Base-by-base conservation (phyloP, 2,888 invertebrate genomes). In the Eristalinus sepulchralis region DNA sequence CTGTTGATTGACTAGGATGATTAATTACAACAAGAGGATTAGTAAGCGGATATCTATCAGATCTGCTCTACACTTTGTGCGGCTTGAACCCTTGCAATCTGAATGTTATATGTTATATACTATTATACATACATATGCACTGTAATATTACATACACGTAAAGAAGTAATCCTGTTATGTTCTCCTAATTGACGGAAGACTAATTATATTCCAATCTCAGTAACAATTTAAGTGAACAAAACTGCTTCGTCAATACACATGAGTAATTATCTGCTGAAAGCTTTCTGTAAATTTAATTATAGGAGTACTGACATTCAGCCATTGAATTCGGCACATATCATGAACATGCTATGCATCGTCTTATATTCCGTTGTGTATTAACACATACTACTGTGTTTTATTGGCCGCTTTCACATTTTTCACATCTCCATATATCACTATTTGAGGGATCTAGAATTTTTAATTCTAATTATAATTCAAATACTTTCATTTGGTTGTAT, bases 11-110 rank as follows among this genome's bases (percentile, higher is more conserved):
- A 22, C 36, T 63, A 6, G 22, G 57, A 33, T 78, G 39, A 68
- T 77, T 77, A 77, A 77, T 77, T 68, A 62, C 27, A 22, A 53
- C 60, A 60, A 11, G 34, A 24, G 53, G 60, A 68, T 76, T 62
- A 62, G 53, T 22, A 13, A 68, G 55, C 53, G 17, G 55, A 53
- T 62, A 36, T 53, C 62, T 76, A 24, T 53, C 20, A 55, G 39
- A 57, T 59, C 22, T 47, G 2, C n/a, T 31, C 62, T 13, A 53
- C 31, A 78, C 36, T 66, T 13, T 53, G 36, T 8, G 53, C 20
- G 39, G 13, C 60, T 53, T 10, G 34, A 34, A 34, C 1, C 10
- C 34, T 60, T 60, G 60, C 60, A 31, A 11, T 31, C 9, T 17
- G 17, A n/a, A n/a, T n/a, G n/a, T n/a, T 24, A 64, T 36, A 8